These are phyloP conservation scores for Ornithoptera alexandrae DNA, from an alignment of 2,888 invertebrate species.

Conservation along the genomic window DNA sequence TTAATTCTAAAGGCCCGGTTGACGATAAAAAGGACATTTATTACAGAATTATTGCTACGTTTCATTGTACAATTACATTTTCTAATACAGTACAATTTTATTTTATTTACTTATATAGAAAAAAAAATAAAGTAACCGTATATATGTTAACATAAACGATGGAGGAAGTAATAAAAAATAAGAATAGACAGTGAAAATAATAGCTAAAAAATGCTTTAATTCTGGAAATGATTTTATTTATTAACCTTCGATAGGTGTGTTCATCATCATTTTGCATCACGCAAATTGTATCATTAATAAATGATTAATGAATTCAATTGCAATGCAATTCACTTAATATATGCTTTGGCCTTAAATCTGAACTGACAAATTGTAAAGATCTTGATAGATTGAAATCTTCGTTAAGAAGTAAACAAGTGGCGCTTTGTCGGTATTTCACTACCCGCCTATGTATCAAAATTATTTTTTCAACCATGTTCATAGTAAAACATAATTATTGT, in stretches of 20 bases:
- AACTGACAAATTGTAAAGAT: background rate
- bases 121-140: background rate
- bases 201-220: background rate
- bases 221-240: background rate
- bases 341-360: slow-evolving; percentile 4
- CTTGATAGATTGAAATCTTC: background rate
- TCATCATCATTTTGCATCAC: slow-evolving; percentile 9
- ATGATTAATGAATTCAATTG: slow-evolving; percentile 15
- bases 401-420: background rate
- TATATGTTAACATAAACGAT: background rate
- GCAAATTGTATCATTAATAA: slow-evolving; percentile 12
- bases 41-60: slow-evolving; percentile 11
- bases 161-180: background rate
- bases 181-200: background rate
- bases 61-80: slow-evolving; percentile 8
- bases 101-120: too few species aligned
- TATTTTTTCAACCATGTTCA: background rate
- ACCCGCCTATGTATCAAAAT: background rate
- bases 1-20: slow-evolving; percentile 10
- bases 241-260: slow-evolving; percentile 7
- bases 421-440: background rate
- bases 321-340: slow-evolving; percentile 9
- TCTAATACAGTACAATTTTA: too few species aligned
- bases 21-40: slow-evolving; percentile 33
- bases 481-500: too few species aligned